Conservation (phyloP, 1,140 invertebrate species). For the Venustaconcha ellipsiformis region DNA sequence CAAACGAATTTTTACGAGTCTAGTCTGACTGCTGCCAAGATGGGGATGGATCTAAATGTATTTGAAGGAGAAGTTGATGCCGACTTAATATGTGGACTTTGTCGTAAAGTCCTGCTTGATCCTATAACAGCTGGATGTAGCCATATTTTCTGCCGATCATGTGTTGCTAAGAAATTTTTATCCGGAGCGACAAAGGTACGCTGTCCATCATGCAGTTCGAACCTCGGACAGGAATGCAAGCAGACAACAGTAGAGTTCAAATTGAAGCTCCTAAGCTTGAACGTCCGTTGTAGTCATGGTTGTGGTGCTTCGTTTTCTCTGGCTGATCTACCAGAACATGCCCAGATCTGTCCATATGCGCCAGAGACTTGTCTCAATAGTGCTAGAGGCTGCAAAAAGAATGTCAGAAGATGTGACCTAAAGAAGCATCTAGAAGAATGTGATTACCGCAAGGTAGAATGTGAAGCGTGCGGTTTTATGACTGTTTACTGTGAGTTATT, state of each 20-base stretch:
- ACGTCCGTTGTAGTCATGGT: conserved; percentile 41
- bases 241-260: conserved; percentile 41
- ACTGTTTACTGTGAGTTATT: conserved; percentile 49
- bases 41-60: conserved; percentile 43
- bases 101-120: conserved; percentile 50
- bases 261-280: conserved; percentile 41
- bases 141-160: conserved; percentile 50
- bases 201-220: conserved; percentile 43
- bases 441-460: conserved; percentile 46
- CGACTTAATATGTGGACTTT: conserved; percentile 45
- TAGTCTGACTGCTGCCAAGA: conserved; percentile 3
- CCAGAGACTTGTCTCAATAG: conserved; percentile 44
- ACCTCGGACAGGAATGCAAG: conserved; percentile 10
- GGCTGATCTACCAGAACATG: conserved; percentile 46
- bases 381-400: conserved; percentile 46
- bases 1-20: background rate
- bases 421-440: conserved; percentile 47
- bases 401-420: conserved; percentile 36
- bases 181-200: conserved; percentile 13
- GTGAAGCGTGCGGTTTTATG: conserved; percentile 50
- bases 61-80: conserved; percentile 40
- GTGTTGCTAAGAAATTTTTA: conserved; percentile 26
- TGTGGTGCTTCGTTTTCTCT: conserved; percentile 46
- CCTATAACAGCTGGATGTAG: conserved; percentile 42
- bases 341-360: conserved; percentile 46